A percentile compares a stretch with the other conserved stretches of the same genome.
phyloP scores from a whole-genome alignment of 2,888 invertebrate species.

The Ceramica pisi region DNA sequence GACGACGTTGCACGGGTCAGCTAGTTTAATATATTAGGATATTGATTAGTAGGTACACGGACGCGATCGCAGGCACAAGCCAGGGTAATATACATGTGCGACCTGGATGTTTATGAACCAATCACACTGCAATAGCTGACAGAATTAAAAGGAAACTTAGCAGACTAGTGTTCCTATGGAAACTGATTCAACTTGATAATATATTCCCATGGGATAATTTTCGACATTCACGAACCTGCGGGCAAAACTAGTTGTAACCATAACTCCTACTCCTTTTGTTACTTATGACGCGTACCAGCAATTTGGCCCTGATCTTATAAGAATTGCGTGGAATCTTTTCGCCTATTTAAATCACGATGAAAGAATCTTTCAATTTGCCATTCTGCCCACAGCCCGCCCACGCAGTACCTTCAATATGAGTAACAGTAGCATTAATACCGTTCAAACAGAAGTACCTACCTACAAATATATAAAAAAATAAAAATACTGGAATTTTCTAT shows the following conservation, averaged over 20 bases:
- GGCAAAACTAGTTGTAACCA: neutral
- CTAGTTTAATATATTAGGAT: too few species aligned
- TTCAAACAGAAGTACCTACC: constrained; percentile 23
- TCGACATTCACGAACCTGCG: neutral
- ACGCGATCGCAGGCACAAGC: too few species aligned
- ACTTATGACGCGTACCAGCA: neutral
- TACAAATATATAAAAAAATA: constrained; percentile 29
- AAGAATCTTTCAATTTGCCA: constrained; percentile 38
- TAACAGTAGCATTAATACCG: constrained; percentile 30
- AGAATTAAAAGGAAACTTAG: neutral
- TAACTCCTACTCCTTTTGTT: neutral
- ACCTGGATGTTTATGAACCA: too few species aligned
- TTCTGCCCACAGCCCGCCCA: constrained; percentile 32
- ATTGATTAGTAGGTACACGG: too few species aligned
- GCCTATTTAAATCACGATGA: constrained; percentile 35
- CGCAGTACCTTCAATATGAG: constrained; percentile 36
- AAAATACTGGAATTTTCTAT: constrained; percentile 1
- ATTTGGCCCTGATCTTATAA: constrained; percentile 5
- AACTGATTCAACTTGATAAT: neutral
- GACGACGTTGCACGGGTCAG: too few species aligned
- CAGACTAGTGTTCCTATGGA: neutral
- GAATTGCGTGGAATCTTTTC: constrained; percentile 31
- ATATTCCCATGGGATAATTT: neutral
- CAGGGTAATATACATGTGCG: too few species aligned
- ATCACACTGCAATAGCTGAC: neutral